Evolutionary conservation across 2,113 vertebrate species (phyloP), one percentile per base, ranked within the genome.

Genomic region (Caranx melampygus): DNA sequence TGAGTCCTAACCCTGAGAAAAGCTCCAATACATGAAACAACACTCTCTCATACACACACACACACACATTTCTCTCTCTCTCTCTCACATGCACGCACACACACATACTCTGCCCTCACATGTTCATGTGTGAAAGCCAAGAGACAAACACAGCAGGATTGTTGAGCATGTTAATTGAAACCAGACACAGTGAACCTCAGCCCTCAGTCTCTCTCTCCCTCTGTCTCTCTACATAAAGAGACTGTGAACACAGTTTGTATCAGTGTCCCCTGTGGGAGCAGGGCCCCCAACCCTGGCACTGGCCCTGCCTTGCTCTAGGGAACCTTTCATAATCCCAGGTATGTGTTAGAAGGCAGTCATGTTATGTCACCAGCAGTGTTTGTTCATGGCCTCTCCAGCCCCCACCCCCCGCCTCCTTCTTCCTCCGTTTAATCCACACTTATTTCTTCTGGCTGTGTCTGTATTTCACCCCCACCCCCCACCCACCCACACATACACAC

Each of bases 81-180:
- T 52, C 26, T 6, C 61, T 49, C 35, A 21, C 47, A 11, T 26
- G 26, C 26, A 26, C 47, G n/a, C 58, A 40, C 26, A 63, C 60
- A 42, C 72, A 52, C 21, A 73, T 45, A 21, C 60, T 33, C 68
- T 18, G n/a, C 61, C 52, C 52, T 71, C 75, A 84, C 85, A 85
- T 90, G 75, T 65, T 82, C 57, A 85, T 73, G 51, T 88, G 34
- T 84, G 69, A 72, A 87, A 87, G 91, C 90, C 89, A 90, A 87
- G 85, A 84, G 79, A 82, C 71, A 85, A 90, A 89, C 85, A 88
- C 83, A 88, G 72, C 83, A 83, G 88, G 84, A 81, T 81, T 88
- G 79, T 84, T 82, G 77, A 88, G 84, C 70, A 84, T 78, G 72
- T 82, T 90, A 91, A 92, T 89, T 67, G 77, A 86, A 93, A 90